phyloP scores from a whole-genome alignment of 2,888 invertebrate species.

The Amphipoea oculea region DNA sequence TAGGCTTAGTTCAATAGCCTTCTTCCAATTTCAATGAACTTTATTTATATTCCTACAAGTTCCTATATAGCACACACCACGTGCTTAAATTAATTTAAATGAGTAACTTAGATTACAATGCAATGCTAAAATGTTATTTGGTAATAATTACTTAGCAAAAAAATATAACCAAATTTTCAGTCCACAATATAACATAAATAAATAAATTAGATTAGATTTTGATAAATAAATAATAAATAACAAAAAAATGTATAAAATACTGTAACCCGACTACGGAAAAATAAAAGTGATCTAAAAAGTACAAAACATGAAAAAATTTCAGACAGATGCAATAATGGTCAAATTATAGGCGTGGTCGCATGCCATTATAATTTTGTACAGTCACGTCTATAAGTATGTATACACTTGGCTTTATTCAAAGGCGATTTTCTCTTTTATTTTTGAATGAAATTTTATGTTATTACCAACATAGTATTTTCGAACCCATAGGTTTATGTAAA shows the following conservation, averaged over 20 bases:
- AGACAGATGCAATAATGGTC: too few relatives aligned
- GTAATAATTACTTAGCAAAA: not conserved
- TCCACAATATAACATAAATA: too few relatives aligned
- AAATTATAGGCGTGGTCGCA: not conserved
- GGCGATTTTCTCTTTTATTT: too few relatives aligned
- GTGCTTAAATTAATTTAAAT: not conserved
- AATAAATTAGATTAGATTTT: too few relatives aligned
- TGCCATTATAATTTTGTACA: not conserved
- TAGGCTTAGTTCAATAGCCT: not conserved
- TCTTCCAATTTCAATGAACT: not conserved
- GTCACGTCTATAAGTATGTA: too few relatives aligned
- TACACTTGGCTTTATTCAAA: too few relatives aligned
- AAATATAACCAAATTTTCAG: not conserved
- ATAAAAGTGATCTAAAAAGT: not conserved
- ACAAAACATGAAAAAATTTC: too few relatives aligned
- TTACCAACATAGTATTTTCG: too few relatives aligned
- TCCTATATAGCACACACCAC: too few relatives aligned
- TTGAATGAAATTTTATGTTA: too few relatives aligned
- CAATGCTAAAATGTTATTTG: not conserved
- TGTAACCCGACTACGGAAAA: not conserved
- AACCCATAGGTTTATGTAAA: too few relatives aligned
- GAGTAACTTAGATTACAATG: not conserved
- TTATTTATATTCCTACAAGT: not conserved
- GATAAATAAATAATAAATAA: too few relatives aligned
- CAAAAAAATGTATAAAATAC: not conserved